Evolutionary conservation across 2,888 invertebrate genomes (phyloP).

Genomic region (Callimorpha dominula): DNA sequence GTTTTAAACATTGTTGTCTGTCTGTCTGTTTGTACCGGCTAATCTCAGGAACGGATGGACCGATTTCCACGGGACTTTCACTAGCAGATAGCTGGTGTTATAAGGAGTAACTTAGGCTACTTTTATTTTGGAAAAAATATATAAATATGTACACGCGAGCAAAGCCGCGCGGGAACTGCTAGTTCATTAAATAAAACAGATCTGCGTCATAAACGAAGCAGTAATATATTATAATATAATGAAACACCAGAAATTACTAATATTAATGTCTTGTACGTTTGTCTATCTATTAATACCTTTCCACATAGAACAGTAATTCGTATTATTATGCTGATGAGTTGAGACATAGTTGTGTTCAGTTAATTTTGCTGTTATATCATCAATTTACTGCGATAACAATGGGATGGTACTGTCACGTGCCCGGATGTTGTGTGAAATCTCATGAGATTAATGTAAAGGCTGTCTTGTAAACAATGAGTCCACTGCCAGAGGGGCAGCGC

Average conservation of each 20-base stretch:
- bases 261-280: no score
- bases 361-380: background rate
- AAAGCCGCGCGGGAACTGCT: no score
- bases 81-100: no score
- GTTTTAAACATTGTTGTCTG: no score
- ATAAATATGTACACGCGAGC: no score
- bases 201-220: background rate
- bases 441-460: background rate
- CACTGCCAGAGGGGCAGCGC: no score
- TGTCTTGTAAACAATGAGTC: background rate
- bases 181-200: no score
- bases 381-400: constrained; percentile 1
- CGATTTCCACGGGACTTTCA: no score
- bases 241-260: background rate
- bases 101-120: no score
- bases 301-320: background rate
- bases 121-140: no score
- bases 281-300: background rate
- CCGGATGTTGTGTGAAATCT: constrained; percentile 3
- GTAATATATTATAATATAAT: background rate
- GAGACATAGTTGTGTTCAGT: constrained; percentile 11
- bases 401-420: constrained; percentile 7
- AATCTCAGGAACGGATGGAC: no score
- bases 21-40: no score
- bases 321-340: constrained; percentile 12